A percentile compares a stretch with the other conserved stretches of the same genome.
Evolutionary conservation across 2,888 invertebrate species (phyloP).

Genomic region (Drosophila falleni): DNA sequence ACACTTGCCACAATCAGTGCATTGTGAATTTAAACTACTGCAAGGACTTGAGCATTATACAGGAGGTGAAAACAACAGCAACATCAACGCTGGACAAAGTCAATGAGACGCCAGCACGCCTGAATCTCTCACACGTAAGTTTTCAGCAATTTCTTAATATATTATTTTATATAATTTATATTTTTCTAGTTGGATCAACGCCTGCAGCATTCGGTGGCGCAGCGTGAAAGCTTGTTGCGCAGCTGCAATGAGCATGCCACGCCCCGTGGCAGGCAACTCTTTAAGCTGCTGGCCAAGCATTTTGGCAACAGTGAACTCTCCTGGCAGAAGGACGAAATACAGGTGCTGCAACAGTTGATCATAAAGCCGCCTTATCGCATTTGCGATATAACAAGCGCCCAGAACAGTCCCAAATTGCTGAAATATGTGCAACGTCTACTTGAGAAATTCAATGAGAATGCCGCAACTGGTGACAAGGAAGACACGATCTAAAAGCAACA

Average conservation of each 20-base stretch:
- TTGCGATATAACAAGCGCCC: constrained; percentile 24
- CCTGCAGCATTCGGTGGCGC: constrained; percentile 11
- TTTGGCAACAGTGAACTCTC: constrained; percentile 30
- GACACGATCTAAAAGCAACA: background rate
- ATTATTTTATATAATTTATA: background rate
- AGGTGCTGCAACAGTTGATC: constrained; percentile 38
- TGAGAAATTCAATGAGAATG: constrained; percentile 31
- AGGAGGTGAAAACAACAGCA: constrained; percentile 28
- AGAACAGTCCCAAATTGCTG: constrained; percentile 32
- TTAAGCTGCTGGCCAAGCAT: constrained; percentile 20
- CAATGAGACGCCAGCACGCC: constrained; percentile 23
- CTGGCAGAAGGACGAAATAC: constrained; percentile 38
- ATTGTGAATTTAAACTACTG: constrained; percentile 59
- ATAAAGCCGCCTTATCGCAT: constrained; percentile 50
- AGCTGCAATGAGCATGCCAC: constrained; percentile 32
- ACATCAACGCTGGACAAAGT: background rate
- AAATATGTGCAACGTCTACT: constrained; percentile 40
- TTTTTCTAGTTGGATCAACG: constrained; percentile 43
- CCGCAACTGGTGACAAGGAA: background rate
- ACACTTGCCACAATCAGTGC: constrained; percentile 5
- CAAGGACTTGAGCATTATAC: constrained; percentile 43
- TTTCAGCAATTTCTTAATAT: rapidly evolving
- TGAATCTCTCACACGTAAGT: constrained; percentile 38
- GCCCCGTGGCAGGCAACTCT: constrained; percentile 39
- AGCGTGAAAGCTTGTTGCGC: constrained; percentile 30